Conservation (phyloP, 1,140 invertebrate species). For the Anagrus nilaparvatae region DNA sequence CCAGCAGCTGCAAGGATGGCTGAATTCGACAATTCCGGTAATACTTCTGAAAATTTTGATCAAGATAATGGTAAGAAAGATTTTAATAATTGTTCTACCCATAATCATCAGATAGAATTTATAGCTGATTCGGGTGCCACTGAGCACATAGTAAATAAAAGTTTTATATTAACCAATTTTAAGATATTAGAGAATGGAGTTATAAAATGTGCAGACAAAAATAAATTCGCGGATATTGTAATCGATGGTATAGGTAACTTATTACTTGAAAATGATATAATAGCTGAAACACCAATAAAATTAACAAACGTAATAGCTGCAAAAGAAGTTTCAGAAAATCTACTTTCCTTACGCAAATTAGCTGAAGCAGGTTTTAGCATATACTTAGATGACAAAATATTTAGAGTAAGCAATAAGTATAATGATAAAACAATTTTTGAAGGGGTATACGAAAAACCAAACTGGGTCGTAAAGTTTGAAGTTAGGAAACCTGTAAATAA, state of each 20-base stretch:
- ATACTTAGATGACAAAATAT: constrained; percentile 9
- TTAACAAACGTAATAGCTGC: constrained; percentile 11
- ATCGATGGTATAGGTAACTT: constrained; percentile 14
- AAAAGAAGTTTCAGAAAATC: constrained; percentile 9
- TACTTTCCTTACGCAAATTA: constrained; percentile 13
- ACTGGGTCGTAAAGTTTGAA: constrained; percentile 5
- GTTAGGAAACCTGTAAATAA: constrained; percentile 6
- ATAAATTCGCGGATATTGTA: constrained; percentile 11
- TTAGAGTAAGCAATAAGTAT: constrained; percentile 10
- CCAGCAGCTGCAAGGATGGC: too few species aligned
- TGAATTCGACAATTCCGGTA: too few species aligned
- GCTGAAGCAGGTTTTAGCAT: constrained; percentile 11
- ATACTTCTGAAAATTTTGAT: too few species aligned
- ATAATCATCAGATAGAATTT: constrained; percentile 16
- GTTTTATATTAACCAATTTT: constrained; percentile 13
- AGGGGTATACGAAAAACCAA: too few species aligned
- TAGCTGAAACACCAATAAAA: constrained; percentile 5
- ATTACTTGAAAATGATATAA: constrained; percentile 5
- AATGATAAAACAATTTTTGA: too few species aligned
- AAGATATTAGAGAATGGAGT: constrained; percentile 3
- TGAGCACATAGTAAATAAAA: constrained; percentile 17
- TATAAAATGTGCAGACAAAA: constrained; percentile 18
- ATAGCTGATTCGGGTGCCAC: constrained; percentile 19
- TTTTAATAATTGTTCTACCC: too few species aligned
- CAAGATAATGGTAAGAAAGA: too few species aligned